Base-by-base conservation (phyloP, 1,140 invertebrate genomes). In the Drosophila melanica region DNA sequence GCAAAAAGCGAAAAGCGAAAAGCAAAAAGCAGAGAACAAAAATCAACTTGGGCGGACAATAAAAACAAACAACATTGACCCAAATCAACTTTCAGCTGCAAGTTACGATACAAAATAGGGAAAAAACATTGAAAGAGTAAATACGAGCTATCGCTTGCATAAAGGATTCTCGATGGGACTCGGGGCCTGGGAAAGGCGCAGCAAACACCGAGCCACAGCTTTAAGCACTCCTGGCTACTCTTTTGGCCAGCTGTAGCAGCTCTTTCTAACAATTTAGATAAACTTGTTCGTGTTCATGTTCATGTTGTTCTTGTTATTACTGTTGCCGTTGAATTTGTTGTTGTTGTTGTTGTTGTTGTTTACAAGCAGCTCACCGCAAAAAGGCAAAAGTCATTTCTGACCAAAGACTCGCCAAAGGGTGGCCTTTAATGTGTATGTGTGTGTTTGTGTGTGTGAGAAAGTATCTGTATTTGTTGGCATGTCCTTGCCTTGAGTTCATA, bases 261-360 rank as follows among this genome's bases (percentile, higher is more conserved):
- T 77, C 68, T 80, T 77, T 85, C 79, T 68, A 75, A 75, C 82
- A 87, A 87, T 87, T 89, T 87, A 87, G 82, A 87, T 87, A 87
- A 87, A 87, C 82, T 86, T 86, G 82, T 87, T 89, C 57, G 58
- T 71, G 76, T 67, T 75, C 47, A 42, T 75, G 50, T 70, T 58
- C 59, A 59, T 64, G 77, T 41, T 75, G 75, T 57, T 51, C 53
- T 37, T 76, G 60, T 57, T 80, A 30, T 57, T 67, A 42, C 58
- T 35, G 35, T 10, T 55, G 20, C 2, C 53, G 30, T 44, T 72
- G 20, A 20, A 20, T 5, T 20, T 64, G 42, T 57, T 63, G 65
- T 39, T 77, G 39, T 59, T 68, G 45, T 51, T 67, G 47, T 41
- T 73, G 47, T 59, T 67, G 12, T 41, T 73, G 47, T 47, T 82